Evolutionary conservation across 2,797 vertebrate genomes (phyloP).

Genomic region (Pipistrellus pipistrellus): DNA sequence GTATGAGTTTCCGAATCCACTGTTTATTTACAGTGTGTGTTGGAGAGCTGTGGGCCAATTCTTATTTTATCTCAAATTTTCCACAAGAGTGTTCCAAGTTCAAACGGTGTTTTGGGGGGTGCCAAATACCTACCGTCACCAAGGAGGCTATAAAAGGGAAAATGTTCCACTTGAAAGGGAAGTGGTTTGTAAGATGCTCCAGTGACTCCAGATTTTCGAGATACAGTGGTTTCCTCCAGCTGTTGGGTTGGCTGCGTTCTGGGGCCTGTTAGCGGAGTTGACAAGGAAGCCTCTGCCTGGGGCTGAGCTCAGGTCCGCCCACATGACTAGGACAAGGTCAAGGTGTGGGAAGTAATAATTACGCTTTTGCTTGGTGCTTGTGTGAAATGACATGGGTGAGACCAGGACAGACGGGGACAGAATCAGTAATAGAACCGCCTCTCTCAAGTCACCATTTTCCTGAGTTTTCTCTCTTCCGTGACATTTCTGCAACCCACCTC

Average conservation of each 20-base stretch:
- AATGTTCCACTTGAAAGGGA: neutral
- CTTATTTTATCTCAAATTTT: constrained; percentile 16
- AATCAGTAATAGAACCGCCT: neutral
- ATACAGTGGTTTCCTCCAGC: rapidly evolving
- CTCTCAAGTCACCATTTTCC: neutral
- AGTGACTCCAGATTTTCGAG: neutral
- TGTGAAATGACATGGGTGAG: neutral
- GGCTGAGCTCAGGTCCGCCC: neutral
- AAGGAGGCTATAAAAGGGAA: neutral
- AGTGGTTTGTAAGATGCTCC: too few relatives aligned
- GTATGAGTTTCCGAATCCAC: neutral
- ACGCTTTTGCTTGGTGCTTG: too few relatives aligned
- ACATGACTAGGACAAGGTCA: rapidly evolving
- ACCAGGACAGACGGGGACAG: neutral
- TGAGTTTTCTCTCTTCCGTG: neutral
- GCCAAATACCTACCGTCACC: neutral
- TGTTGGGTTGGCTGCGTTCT: neutral
- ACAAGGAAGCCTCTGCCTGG: neutral
- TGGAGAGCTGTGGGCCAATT: neutral
- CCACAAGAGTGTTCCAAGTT: neutral
- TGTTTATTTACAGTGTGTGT: neutral
- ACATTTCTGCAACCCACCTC: neutral
- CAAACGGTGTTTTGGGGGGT: neutral
- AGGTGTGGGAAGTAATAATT: neutral
- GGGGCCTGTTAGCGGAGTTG: neutral